These are phyloP conservation scores for Cepaea hortensis DNA, from an alignment of 2,888 invertebrate species.

Conservation along the genomic window DNA sequence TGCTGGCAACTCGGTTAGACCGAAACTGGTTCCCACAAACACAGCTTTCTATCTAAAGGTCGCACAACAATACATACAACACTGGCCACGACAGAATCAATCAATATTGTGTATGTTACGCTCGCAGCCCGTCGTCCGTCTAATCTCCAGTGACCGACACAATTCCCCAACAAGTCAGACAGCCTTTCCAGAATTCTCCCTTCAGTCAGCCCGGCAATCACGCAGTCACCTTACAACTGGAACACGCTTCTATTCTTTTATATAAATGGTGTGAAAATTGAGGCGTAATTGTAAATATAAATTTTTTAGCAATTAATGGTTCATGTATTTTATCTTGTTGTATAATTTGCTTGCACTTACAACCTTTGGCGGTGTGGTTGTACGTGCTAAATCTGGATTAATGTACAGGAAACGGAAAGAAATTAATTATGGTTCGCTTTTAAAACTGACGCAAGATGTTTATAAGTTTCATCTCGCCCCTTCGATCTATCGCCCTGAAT, in stretches of 20 bases:
- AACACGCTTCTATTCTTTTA: too few species aligned
- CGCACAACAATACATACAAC: background rate
- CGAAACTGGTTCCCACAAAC: background rate
- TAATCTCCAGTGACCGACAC: slow-evolving; percentile 7
- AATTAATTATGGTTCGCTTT: background rate
- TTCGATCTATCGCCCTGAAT: too few species aligned
- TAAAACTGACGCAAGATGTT: too few species aligned
- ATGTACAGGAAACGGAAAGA: background rate
- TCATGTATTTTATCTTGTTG: too few species aligned
- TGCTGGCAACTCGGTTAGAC: slow-evolving; percentile 20
- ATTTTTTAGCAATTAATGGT: too few species aligned
- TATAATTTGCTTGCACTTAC: too few species aligned
- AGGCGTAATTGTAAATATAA: too few species aligned
- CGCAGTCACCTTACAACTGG: too few species aligned
- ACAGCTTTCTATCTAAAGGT: slow-evolving; percentile 18
- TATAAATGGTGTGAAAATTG: too few species aligned
- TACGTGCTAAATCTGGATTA: background rate
- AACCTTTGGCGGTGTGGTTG: background rate
- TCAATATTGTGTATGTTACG: background rate
- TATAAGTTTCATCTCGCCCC: too few species aligned
- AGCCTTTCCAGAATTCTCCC: background rate
- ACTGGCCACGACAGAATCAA: slow-evolving; percentile 11
- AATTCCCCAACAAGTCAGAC: background rate
- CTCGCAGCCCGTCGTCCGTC: background rate
- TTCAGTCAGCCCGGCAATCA: too few species aligned